Evolutionary conservation across 2,797 vertebrate species (phyloP), one percentile per base, ranked within the genome.

Genomic region (Xyrichtys novacula): DNA sequence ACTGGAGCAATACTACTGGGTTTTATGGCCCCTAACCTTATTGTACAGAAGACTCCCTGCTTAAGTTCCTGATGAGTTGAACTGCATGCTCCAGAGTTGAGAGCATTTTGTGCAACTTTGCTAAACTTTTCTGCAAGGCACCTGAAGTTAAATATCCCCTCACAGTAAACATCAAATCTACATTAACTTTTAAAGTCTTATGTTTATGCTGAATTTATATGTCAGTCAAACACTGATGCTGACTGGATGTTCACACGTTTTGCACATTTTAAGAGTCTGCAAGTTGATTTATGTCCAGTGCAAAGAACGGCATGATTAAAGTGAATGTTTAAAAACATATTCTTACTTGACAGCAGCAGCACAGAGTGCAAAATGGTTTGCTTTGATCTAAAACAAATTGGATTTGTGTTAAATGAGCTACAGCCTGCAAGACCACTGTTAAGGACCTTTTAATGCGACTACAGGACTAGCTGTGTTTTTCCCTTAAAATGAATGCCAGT

Each of bases 401-500:
- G 11, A 66, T 38, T 29, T 58, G 6, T 8, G 58, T 44, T 29
- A 61, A 64, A 65, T 28, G 0, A 61, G 32, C 20, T 22, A 58
- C 65, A 26, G n/a, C 7, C 10, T 47, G 34, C 14, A 47, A 56
- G 52, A 54, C 12, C 38, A 52, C 14, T 3, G 5, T 14, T 26
- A 8, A 49, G 11, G 47, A 34, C 38, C 20, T 50, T 65, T 61
- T 73, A 59, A 76, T 42, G 43, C 26, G 17, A 43, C 31, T 19
- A 44, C 61, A 71, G 11, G 69, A 74, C 28, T 17, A 16, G 17
- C 46, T 6, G 23, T 20, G 22, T 61, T 52, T 53, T 22, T 40
- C 29, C 20, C 25, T 34, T 39, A 65, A 76, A 74, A 72, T 52
- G 14, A 53, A 63, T 57, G 57, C 75, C 74, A 70, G 23, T 31